Percentiles rank a stretch among this genome's conserved stretches.
phyloP scores from a whole-genome alignment of 2,797 vertebrate genomes.

The Oreochromis mossambicus region DNA sequence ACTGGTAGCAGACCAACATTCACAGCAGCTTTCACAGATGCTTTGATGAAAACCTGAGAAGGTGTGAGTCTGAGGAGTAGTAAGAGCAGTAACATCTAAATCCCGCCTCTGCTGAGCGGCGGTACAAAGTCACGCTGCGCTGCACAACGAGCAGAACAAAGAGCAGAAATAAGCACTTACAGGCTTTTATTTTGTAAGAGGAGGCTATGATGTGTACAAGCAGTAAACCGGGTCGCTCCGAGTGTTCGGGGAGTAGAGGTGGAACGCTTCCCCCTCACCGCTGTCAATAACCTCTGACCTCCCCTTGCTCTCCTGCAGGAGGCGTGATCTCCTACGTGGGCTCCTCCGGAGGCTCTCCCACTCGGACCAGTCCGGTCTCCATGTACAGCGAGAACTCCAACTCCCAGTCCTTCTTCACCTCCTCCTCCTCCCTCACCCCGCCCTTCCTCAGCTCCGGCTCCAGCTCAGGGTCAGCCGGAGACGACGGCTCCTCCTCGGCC shows the following conservation, averaged over 20 bases:
- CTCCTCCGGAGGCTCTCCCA: slow-evolving; percentile 12
- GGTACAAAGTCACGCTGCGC: neutral
- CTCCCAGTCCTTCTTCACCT: slow-evolving; percentile 26
- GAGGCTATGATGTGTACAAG: neutral
- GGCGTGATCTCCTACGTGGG: slow-evolving; percentile 56
- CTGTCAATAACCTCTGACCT: neutral
- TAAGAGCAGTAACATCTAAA: neutral
- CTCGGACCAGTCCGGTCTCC: slow-evolving; percentile 40
- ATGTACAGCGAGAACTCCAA: slow-evolving; percentile 50
- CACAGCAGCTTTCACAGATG: neutral
- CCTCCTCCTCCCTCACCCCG: neutral
- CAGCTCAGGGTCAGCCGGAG: slow-evolving; percentile 29
- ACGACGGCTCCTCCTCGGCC: slow-evolving; percentile 38
- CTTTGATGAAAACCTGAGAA: neutral
- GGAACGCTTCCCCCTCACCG: neutral
- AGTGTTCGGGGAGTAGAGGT: neutral
- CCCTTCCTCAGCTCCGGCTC: slow-evolving; percentile 18
- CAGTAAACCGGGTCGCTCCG: neutral
- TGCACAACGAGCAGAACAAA: neutral
- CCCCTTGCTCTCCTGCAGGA: slow-evolving; percentile 8
- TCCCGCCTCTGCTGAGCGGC: neutral
- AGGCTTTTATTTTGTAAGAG: neutral
- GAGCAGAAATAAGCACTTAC: neutral
- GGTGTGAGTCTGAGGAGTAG: neutral
- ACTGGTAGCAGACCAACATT: neutral